Conservation (phyloP, 2,888 invertebrate species). For the Ophion ventricosus region DNA sequence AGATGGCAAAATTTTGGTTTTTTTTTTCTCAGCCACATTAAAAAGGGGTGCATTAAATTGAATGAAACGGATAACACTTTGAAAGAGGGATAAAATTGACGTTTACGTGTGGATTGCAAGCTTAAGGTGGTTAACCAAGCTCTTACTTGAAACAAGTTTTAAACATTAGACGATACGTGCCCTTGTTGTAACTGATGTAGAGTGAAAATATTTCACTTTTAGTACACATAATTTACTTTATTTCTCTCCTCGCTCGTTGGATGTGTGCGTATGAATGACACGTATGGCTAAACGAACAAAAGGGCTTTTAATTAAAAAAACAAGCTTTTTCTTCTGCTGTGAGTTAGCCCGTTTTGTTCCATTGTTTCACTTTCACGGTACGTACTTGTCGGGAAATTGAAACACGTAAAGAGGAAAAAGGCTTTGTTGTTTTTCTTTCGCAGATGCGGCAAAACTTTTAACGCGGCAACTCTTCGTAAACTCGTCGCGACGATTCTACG, state of each 20-base stretch:
- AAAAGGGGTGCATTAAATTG: no score
- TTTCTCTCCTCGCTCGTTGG: constrained; percentile 41
- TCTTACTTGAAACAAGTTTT: constrained; percentile 46
- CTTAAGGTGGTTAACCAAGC: no score
- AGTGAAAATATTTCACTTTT: constrained; percentile 40
- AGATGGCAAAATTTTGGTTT: no score
- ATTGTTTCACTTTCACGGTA: constrained; percentile 3
- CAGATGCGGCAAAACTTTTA: neutral
- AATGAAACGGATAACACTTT: no score
- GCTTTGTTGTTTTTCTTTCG: constrained; percentile 7
- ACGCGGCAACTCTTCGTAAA: neutral
- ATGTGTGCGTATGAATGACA: constrained; percentile 17
- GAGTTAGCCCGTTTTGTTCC: constrained; percentile 16
- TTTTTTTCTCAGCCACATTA: no score
- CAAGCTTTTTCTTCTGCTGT: constrained; percentile 40
- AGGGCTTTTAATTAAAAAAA: constrained; percentile 74
- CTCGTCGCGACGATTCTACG: neutral
- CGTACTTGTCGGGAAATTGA: constrained; percentile 14
- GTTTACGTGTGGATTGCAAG: no score
- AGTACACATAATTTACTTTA: constrained; percentile 19
- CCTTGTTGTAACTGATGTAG: constrained; percentile 33
- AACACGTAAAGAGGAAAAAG: constrained; percentile 11
- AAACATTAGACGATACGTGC: constrained; percentile 48
- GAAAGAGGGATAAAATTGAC: no score
- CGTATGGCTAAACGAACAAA: constrained; percentile 34